Evolutionary conservation across 2,113 vertebrate genomes (phyloP), one percentile per base, ranked within the genome.

Genomic region (Salvator merianae): DNA sequence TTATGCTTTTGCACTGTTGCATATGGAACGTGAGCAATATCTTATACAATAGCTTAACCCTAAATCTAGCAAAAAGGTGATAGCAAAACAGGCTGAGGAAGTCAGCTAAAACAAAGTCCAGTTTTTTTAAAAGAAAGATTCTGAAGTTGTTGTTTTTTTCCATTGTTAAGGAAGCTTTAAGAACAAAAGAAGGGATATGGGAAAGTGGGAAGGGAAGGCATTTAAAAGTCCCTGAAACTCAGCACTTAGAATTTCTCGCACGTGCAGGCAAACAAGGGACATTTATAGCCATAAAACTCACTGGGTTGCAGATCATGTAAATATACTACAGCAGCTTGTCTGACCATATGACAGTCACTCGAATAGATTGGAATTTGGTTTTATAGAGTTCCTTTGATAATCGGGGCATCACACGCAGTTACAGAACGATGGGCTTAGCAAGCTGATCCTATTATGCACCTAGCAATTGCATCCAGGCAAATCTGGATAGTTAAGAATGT

Each of bases 341-440:
- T 91, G 79, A 36, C 74, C 81, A 72, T 62, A 81, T 83, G 81
- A 92, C 62, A 5, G 0, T 65, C 80, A 85, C 81, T 82, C 77
- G 82, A 62, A 90, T 85, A 79, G 62, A 86, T 28, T 90, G 85
- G 86, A 83, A 86, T 34, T 85, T 84, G 85, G 34, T 74, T 93
- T 83, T 88, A 88, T 87, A 84, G 26, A 87, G 86, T n/a, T 2
- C 77, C 75, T 91, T 94, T 69, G 0, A 0, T 88, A 87, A 89
- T 43, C 1, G 0, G 0, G 0, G 88, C 71, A 85, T 91, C 93
- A 86, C 88, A 91, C 70, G 87, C 84, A 87, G 85, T 90, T 26
- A 78, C 38, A 79, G 91, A 88, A 91, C 84, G 93, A 94, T 83
- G 84, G 88, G 78, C 84, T 89, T 63, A 86, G 81, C 82, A 80